Percentiles rank a stretch among this genome's conserved stretches.
Evolutionary conservation across 2,888 invertebrate genomes (phyloP).

Genomic region (Melolontha melolontha): DNA sequence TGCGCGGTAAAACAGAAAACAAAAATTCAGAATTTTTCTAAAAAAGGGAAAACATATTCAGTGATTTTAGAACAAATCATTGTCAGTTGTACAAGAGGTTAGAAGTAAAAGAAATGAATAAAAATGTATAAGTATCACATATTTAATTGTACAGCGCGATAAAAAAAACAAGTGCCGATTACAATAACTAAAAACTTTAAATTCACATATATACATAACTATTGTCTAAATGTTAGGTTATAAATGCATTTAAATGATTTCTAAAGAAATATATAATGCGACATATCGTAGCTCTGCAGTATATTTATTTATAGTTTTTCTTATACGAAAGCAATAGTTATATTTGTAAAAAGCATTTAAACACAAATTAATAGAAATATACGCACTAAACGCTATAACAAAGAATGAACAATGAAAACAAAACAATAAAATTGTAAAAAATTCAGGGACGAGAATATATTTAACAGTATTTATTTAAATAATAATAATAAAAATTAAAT

Average conservation of each 20-base stretch:
- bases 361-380: not conserved
- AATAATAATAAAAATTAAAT: no score
- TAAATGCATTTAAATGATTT: slow-evolving; percentile 22
- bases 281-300: no score
- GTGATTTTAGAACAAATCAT: slow-evolving; percentile 21
- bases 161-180: slow-evolving; percentile 8
- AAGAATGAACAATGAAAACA: no score
- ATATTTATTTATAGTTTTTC: not conserved
- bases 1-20: slow-evolving; percentile 10
- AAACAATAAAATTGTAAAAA: no score
- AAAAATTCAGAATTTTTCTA: not conserved
- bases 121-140: slow-evolving; percentile 34
- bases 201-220: slow-evolving; percentile 25
- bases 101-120: slow-evolving; percentile 31
- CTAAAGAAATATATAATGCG: not conserved
- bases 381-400: no score
- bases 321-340: slow-evolving; percentile 13
- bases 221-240: slow-evolving; percentile 18
- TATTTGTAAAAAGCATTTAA: not conserved
- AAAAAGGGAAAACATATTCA: slow-evolving; percentile 13
- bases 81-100: slow-evolving; percentile 20
- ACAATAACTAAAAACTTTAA: slow-evolving; percentile 15
- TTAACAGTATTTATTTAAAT: no score
- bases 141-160: slow-evolving; percentile 36
- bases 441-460: no score